Evolutionary conservation across 2,888 invertebrate species (phyloP), one percentile per base, ranked within the genome.

Genomic region (Alloplasta piceator): DNA sequence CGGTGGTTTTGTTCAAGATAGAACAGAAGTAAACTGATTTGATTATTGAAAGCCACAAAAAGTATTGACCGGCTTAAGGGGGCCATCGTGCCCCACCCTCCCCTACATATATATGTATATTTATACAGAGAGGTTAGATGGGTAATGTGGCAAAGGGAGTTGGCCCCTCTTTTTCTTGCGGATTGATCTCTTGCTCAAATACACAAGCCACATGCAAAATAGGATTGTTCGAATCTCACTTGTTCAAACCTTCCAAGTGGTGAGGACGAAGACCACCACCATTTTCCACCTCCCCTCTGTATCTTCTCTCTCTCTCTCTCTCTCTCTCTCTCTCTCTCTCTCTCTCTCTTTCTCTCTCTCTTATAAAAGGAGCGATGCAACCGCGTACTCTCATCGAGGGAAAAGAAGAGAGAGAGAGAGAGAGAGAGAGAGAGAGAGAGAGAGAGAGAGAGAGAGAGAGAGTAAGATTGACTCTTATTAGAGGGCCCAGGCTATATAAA

Each of bases 401-500:
- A 60, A 75, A 89, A 90, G 26, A 26, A 26, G n/a, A 26, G 26
- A 26, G 26, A 26, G 3, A 26, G 1, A 26, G 26, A 26, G 26
- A 26, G 26, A 26, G 26, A 26, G 26, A 26, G 26, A 26, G 26
- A 2, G 3, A 26, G 67, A 68, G n/a, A n/a, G n/a, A n/a, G n/a
- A 26, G 26, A 26, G 26, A 26, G 3, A 26, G 1, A 26, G 26
- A 26, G 26, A 26, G 26, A 26, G 26, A 26, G 26, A 26, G 26
- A 26, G 26, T 26, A 26, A 26, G 67, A 68, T 90, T 91, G 89
- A 66, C 78, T 90, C 92, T 91, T 91, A 91, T 91, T 91, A 91
- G 89, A 87, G 87, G 84, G 87, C 86, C 70, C 79, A 86, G 86
- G 89, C 91, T 92, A 92, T 92, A 92, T 92, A 92, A 92, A 92